phyloP scores from a whole-genome alignment of 2,797 vertebrate genomes.

The Bufotes viridis region DNA sequence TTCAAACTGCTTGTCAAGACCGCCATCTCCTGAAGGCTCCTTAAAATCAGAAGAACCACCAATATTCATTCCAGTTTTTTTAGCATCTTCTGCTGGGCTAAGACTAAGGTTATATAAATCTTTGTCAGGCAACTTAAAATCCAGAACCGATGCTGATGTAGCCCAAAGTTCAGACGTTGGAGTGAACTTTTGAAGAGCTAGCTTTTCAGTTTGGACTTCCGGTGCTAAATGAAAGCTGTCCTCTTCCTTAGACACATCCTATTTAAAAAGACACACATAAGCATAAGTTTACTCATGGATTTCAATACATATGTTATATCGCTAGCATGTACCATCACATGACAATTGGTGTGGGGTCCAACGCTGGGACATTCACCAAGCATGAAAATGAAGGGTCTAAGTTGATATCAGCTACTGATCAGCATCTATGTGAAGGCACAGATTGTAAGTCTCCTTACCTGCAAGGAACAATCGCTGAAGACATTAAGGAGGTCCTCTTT shows the following conservation, averaged over 20 bases:
- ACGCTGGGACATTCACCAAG: not conserved
- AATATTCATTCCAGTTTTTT: not conserved
- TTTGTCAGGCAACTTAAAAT: slow-evolving; percentile 69
- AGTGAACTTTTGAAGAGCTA: slow-evolving; percentile 64
- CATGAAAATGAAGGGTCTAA: not conserved
- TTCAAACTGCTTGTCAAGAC: slow-evolving; percentile 65
- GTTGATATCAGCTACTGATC: not conserved
- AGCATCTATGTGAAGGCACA: not conserved
- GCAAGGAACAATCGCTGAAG: slow-evolving; percentile 76
- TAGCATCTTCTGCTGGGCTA: slow-evolving; percentile 60
- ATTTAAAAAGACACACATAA: not conserved
- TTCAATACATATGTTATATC: not conserved
- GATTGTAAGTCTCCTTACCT: slow-evolving; percentile 75
- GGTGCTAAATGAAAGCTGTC: slow-evolving; percentile 65
- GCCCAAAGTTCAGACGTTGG: slow-evolving; percentile 65
- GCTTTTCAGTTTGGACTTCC: slow-evolving; percentile 64
- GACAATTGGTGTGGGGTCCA: not conserved
- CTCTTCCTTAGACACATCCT: slow-evolving; percentile 74
- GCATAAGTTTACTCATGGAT: slow-evolving; percentile 58
- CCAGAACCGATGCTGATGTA: slow-evolving; percentile 66
- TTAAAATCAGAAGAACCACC: slow-evolving; percentile 53
- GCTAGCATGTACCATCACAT: not conserved
- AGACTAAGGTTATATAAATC: slow-evolving; percentile 68
- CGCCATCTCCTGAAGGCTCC: slow-evolving; percentile 59
- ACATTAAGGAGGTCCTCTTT: slow-evolving; percentile 76